These are phyloP conservation scores for Habropoda laboriosa DNA, from an alignment of 1,140 invertebrate genomes.

Conservation along the genomic window DNA sequence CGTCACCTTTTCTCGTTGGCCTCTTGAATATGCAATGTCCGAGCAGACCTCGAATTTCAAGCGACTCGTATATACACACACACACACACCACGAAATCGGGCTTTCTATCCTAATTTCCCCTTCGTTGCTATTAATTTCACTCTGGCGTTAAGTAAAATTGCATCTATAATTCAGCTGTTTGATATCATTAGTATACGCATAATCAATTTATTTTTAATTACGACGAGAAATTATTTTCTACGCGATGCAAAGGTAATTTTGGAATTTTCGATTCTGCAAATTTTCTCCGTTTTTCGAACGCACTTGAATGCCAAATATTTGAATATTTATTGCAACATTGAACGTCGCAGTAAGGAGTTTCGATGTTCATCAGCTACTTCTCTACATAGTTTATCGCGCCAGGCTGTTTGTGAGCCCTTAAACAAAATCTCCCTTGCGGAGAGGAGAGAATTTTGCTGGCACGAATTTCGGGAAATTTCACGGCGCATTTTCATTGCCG, in stretches of 20 bases:
- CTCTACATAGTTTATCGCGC: neutral
- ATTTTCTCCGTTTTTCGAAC: too few relatives aligned
- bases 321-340: neutral
- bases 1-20: conserved; percentile 13
- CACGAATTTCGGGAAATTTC: conserved; percentile 18
- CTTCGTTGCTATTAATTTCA: neutral
- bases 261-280: too few relatives aligned
- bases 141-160: neutral
- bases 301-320: neutral
- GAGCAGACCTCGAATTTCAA: conserved; percentile 7
- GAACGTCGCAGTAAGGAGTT: neutral
- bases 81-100: neutral
- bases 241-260: too few relatives aligned
- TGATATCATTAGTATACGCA: too few relatives aligned
- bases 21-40: conserved; percentile 40
- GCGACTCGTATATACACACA: neutral
- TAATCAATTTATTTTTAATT: too few relatives aligned
- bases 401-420: neutral
- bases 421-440: neutral
- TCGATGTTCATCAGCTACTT: neutral
- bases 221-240: too few relatives aligned
- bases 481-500: neutral
- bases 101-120: neutral
- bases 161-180: too few relatives aligned
- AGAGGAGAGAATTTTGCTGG: conserved; percentile 5